phyloP scores from a whole-genome alignment of 92 coral and sea anemone species.

The Diadumene lineata region DNA sequence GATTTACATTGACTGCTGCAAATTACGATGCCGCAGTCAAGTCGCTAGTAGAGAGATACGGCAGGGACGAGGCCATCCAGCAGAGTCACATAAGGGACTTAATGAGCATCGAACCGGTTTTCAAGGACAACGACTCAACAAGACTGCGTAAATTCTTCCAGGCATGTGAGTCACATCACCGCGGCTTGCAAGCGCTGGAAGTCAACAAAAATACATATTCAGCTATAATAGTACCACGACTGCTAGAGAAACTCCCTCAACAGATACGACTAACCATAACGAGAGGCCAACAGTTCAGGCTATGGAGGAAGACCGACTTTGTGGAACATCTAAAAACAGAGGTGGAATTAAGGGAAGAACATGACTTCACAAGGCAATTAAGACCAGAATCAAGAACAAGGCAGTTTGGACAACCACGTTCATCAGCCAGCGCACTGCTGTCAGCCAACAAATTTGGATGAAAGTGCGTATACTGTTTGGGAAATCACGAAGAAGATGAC shows the following conservation, averaged over 20 bases:
- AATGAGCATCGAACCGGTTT: slow-evolving; percentile 28
- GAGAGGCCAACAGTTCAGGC: slow-evolving; percentile 32
- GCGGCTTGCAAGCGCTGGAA: slow-evolving; percentile 50
- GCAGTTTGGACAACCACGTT: not conserved
- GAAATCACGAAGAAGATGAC: slow-evolving; percentile 32
- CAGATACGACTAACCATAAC: slow-evolving; percentile 50
- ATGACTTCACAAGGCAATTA: not conserved
- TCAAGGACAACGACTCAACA: slow-evolving; percentile 39
- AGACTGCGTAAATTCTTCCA: slow-evolving; percentile 32
- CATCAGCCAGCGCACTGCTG: not conserved
- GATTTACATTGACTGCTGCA: slow-evolving; percentile 55
- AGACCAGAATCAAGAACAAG: not conserved
- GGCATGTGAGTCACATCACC: slow-evolving; percentile 27
- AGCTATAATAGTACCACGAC: slow-evolving; percentile 46
- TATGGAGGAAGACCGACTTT: slow-evolving; percentile 41
- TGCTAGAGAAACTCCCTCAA: slow-evolving; percentile 51
- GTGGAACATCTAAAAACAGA: slow-evolving; percentile 34
- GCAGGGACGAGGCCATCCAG: slow-evolving; percentile 47
- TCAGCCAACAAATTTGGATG: slow-evolving; percentile 3
- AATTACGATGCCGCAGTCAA: slow-evolving; percentile 45
- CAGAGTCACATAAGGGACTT: slow-evolving; percentile 55
- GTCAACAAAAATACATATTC: slow-evolving; percentile 43
- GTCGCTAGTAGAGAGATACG: slow-evolving; percentile 42
- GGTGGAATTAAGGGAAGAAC: slow-evolving; percentile 59
- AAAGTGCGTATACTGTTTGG: slow-evolving; percentile 45